phyloP scores from a whole-genome alignment of 2,797 vertebrate species.

The Anabacerthia variegaticeps region DNA sequence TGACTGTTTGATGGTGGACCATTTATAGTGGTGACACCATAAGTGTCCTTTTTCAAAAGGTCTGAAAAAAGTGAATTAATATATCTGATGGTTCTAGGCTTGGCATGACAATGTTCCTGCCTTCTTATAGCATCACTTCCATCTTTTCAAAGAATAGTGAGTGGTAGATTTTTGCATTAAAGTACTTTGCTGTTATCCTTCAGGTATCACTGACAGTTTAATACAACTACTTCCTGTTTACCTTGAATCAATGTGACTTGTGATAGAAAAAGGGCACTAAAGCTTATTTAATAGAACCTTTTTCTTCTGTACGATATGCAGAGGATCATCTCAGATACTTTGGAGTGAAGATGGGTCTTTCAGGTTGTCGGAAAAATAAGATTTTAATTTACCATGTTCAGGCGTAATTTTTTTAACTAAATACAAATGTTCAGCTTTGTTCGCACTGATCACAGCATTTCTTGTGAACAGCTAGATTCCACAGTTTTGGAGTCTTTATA shows the following conservation, averaged over 20 bases:
- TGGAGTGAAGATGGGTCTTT: not conserved
- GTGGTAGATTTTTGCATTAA: not conserved
- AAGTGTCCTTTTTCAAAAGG: not conserved
- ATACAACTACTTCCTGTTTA: not conserved
- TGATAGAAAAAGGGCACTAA: not conserved
- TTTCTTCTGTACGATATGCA: not conserved
- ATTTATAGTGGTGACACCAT: not conserved
- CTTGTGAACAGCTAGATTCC: not conserved
- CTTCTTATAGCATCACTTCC: not conserved
- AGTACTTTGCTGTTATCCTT: not conserved
- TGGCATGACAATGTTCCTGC: not conserved
- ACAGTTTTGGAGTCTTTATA: not conserved
- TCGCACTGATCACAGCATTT: not conserved
- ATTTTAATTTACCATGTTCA: not conserved
- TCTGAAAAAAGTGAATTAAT: not conserved
- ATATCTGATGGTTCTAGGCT: not conserved
- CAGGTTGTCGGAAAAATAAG: not conserved
- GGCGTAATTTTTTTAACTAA: not conserved
- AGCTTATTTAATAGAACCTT: not conserved
- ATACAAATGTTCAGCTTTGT: not conserved
- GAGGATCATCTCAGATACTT: not conserved
- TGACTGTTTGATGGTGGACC: slow-evolving; percentile 1
- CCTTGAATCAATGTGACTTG: not conserved
- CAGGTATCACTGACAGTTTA: not conserved
- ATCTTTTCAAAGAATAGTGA: not conserved